Percentiles rank a stretch among this genome's conserved stretches.
Conservation (phyloP, 1,140 invertebrate species). For the Formica exsecta region DNA sequence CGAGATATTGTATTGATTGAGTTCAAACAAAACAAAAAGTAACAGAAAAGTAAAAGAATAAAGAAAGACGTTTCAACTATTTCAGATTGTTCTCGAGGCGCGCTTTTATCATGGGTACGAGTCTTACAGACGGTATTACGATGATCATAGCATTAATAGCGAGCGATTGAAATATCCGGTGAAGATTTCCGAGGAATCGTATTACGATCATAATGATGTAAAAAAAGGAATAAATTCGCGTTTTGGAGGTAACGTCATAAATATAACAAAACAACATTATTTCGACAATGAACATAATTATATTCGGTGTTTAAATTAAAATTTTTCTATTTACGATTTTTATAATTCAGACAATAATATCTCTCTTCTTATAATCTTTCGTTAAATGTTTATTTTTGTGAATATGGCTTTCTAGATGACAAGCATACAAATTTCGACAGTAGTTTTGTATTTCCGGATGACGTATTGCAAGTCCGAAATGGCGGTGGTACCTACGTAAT, state of each 20-base stretch:
- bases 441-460: not conserved
- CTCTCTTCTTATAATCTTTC: not conserved
- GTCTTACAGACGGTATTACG: not conserved
- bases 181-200: not conserved
- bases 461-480: not conserved
- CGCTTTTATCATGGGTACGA: not conserved
- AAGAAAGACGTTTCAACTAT: not conserved
- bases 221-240: not conserved
- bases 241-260: constrained; percentile 1
- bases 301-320: not conserved
- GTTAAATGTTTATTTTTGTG: not conserved
- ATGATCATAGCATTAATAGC: not conserved
- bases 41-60: not conserved
- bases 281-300: not conserved
- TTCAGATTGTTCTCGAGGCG: not conserved
- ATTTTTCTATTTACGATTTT: not conserved
- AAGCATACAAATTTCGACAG: not conserved
- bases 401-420: not conserved
- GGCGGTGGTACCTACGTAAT: too few relatives aligned
- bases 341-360: not conserved
- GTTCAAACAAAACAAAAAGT: not conserved
- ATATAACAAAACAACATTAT: not conserved
- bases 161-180: not conserved
- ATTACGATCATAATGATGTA: not conserved
- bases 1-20: not conserved